Percentiles rank a stretch among this genome's conserved stretches.
phyloP scores from a whole-genome alignment of 1,140 invertebrate species.

The Littorina saxatilis region DNA sequence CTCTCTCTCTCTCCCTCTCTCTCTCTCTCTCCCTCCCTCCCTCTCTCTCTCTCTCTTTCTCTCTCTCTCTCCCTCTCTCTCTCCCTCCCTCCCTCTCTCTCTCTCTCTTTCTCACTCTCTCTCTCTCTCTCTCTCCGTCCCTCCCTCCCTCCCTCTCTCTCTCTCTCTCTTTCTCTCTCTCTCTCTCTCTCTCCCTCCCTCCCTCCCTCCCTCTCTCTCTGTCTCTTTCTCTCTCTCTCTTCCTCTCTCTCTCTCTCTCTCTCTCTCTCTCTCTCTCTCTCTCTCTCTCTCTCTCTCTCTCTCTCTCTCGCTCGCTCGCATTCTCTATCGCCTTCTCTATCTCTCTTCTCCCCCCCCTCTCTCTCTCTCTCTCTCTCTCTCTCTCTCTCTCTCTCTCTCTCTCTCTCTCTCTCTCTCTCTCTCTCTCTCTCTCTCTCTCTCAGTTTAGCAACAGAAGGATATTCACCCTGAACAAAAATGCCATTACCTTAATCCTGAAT shows the following conservation, averaged over 20 bases:
- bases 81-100: background rate
- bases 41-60: background rate
- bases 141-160: background rate
- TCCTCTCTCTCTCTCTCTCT: background rate
- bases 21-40: background rate
- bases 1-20: background rate
- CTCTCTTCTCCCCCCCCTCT: background rate
- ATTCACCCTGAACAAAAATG: conserved; percentile 18
- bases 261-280: background rate
- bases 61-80: background rate
- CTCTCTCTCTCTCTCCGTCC: background rate
- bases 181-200: no score
- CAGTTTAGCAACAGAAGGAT: background rate
- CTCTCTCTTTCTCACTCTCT: background rate
- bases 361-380: background rate
- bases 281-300: background rate
- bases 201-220: no score
- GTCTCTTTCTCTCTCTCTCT: background rate
- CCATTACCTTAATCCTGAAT: conserved; percentile 18
- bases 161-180: background rate
- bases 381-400: conserved; percentile 6
- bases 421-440: background rate
- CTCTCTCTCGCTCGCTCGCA: background rate
- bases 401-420: background rate
- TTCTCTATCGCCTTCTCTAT: background rate